Conservation (phyloP, 2,888 invertebrate species). For the Platycnemis pennipes region DNA sequence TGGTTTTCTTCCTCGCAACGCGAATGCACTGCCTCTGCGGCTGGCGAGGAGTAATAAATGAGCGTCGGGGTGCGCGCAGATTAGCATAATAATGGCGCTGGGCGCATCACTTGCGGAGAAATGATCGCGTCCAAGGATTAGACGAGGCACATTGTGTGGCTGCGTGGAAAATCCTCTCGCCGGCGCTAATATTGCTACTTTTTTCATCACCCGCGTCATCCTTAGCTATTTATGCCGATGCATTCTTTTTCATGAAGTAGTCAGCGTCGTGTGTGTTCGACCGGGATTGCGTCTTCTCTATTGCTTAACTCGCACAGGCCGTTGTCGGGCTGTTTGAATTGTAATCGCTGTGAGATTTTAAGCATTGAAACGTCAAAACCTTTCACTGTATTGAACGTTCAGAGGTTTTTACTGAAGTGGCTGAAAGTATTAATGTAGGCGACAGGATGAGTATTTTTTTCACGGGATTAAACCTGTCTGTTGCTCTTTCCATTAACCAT, state of each 20-base stretch:
- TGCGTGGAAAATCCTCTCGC: slow-evolving; percentile 9
- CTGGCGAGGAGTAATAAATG: background rate
- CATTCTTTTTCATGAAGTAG: background rate
- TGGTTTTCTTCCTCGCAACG: background rate
- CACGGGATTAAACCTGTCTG: background rate
- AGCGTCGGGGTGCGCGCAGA: background rate
- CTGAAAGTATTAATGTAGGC: background rate
- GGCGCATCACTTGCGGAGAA: background rate
- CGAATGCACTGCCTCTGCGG: background rate
- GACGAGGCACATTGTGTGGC: slow-evolving; percentile 2
- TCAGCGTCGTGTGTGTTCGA: background rate
- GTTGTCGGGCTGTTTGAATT: background rate
- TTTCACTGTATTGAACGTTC: background rate
- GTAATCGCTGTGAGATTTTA: background rate
- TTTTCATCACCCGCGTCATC: background rate
- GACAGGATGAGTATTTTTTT: background rate
- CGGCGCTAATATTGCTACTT: background rate
- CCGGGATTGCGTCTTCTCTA: background rate
- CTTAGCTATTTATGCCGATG: background rate
- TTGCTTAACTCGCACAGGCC: background rate
- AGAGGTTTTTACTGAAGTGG: background rate
- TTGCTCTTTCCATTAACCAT: too few relatives aligned
- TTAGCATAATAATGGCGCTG: background rate
- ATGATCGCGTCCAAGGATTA: background rate
- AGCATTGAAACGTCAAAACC: background rate